Percentiles rank a stretch among this genome's conserved stretches.
These are phyloP conservation scores for Percopsis omiscomaycus DNA, from an alignment of 2,797 vertebrate species.

Conservation along the genomic window DNA sequence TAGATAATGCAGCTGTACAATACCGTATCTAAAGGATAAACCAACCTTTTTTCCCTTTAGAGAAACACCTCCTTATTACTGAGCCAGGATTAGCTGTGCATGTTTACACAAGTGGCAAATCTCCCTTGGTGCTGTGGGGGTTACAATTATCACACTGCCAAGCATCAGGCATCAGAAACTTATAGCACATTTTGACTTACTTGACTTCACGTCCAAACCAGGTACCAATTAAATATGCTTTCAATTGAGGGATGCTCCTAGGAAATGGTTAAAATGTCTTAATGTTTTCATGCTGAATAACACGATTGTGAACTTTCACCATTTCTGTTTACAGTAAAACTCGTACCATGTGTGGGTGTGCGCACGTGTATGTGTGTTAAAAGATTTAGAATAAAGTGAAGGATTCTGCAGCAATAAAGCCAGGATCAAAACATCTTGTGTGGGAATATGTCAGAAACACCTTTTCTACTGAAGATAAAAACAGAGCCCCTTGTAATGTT, in stretches of 20 bases:
- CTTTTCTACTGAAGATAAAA: background rate
- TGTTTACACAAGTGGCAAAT: constrained; percentile 38
- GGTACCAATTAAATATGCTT: constrained; percentile 35
- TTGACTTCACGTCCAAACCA: constrained; percentile 33
- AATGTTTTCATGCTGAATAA: background rate
- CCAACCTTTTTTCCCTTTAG: constrained; percentile 66
- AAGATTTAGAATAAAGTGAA: background rate
- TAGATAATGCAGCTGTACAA: no score
- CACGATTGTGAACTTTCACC: no score
- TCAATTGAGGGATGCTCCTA: no score
- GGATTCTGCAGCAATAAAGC: background rate
- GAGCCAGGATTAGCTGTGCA: constrained; percentile 57
- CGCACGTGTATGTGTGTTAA: constrained; percentile 9
- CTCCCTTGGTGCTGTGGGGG: constrained; percentile 17
- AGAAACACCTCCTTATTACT: constrained; percentile 52
- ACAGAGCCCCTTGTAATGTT: background rate
- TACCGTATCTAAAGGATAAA: constrained; percentile 49
- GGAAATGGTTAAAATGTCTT: no score
- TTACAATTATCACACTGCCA: constrained; percentile 8
- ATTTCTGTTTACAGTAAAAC: background rate
- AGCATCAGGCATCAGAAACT: constrained; percentile 17
- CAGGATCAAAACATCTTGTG: background rate
- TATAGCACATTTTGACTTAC: constrained; percentile 14
- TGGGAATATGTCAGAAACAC: background rate
- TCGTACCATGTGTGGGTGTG: background rate